A percentile compares a stretch with the other conserved stretches of the same genome.
These are phyloP conservation scores for Lepidothrix coronata DNA, from an alignment of 2,113 vertebrate species.

Conservation along the genomic window DNA sequence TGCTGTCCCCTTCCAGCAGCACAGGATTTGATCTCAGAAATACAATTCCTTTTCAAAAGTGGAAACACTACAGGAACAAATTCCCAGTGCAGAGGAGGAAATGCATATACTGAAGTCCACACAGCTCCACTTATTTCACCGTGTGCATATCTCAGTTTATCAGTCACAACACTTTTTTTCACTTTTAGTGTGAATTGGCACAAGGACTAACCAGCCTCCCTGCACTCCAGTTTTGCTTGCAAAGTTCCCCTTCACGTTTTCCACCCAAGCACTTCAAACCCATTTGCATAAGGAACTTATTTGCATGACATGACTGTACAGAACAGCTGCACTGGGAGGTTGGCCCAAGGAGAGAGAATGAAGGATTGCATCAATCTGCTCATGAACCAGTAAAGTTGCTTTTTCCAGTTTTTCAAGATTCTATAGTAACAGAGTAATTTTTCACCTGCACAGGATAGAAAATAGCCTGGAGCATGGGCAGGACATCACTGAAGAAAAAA, in stretches of 20 bases:
- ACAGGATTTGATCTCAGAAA: background rate
- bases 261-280: background rate
- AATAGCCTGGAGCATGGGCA: slow-evolving; percentile 95
- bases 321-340: background rate
- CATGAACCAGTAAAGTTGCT: background rate
- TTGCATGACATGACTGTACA: background rate
- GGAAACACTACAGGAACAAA: background rate
- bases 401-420: slow-evolving; percentile 33
- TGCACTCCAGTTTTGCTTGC: background rate
- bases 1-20: background rate
- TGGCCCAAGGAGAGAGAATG: background rate
- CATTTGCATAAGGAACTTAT: background rate
- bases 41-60: background rate
- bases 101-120: background rate
- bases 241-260: background rate
- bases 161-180: background rate
- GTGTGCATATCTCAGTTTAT: background rate
- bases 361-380: background rate
- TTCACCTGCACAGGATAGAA: slow-evolving; percentile 97
- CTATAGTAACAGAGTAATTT: background rate
- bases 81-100: background rate
- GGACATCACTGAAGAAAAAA: slow-evolving; percentile 96
- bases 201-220: background rate
- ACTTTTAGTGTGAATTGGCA: background rate
- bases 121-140: background rate